These are phyloP conservation scores for Nanorana parkeri DNA, from an alignment of 2,113 vertebrate species.

Conservation along the genomic window DNA sequence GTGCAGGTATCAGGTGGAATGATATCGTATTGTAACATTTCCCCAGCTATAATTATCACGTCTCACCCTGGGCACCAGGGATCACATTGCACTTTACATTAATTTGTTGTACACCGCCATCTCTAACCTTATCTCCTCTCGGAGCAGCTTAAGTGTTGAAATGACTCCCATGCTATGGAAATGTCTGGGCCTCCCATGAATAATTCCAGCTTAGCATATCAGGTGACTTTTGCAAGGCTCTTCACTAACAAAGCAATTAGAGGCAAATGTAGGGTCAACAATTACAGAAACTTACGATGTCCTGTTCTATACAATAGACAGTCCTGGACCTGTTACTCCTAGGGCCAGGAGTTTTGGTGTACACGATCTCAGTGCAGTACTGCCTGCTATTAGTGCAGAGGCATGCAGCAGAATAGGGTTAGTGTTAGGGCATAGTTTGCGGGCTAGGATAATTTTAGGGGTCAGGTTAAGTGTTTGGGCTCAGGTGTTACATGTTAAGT, in stretches of 20 bases:
- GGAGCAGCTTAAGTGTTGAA: constrained; percentile 61
- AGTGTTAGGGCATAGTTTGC: too few relatives aligned
- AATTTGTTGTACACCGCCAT: constrained; percentile 67
- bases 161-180: constrained; percentile 67
- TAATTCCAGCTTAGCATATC: constrained; percentile 71
- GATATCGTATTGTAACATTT: constrained; percentile 61
- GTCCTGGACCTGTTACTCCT: too few relatives aligned
- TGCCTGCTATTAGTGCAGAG: too few relatives aligned
- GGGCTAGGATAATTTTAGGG: too few relatives aligned
- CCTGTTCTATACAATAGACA: neutral
- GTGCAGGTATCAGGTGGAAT: constrained; percentile 65
- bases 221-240: constrained; percentile 62
- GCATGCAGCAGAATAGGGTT: too few relatives aligned
- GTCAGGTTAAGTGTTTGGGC: too few relatives aligned
- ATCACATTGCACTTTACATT: constrained; percentile 71
- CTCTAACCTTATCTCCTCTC: constrained; percentile 63
- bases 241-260: constrained; percentile 13
- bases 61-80: constrained; percentile 66
- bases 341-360: too few relatives aligned
- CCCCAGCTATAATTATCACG: constrained; percentile 76
- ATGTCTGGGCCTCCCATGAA: constrained; percentile 70
- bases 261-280: neutral
- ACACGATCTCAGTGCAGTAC: too few relatives aligned
- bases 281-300: neutral
- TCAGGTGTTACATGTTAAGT: too few relatives aligned